A percentile compares a stretch with the other conserved stretches of the same genome.
phyloP scores from a whole-genome alignment of 92 coral and sea anemone species.

The Porites evermanni region DNA sequence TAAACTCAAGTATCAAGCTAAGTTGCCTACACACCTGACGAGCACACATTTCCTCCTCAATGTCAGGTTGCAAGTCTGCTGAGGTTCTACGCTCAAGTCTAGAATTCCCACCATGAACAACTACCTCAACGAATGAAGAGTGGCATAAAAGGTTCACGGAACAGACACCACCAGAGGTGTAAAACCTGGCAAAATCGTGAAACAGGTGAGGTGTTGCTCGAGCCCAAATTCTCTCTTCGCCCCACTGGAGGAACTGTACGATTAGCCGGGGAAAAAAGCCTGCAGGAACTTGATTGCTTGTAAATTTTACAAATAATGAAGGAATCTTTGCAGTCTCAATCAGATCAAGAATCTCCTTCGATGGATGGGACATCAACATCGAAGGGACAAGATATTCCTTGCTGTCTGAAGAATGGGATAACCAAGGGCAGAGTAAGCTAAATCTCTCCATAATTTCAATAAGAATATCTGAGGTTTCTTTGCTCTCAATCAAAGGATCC shows the following conservation, averaged over 20 bases:
- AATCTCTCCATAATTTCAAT: constrained; percentile 57
- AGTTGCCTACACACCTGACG: not conserved
- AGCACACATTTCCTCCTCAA: not conserved
- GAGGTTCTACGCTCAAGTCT: no score
- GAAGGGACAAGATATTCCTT: not conserved
- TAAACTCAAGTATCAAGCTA: not conserved
- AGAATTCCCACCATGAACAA: not conserved
- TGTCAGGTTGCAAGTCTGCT: no score
- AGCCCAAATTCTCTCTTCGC: not conserved
- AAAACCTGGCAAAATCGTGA: constrained; percentile 50
- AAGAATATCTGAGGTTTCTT: not conserved
- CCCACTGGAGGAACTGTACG: constrained; percentile 20
- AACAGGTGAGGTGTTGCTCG: not conserved
- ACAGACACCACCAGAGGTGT: not conserved
- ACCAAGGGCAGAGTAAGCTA: constrained; percentile 44
- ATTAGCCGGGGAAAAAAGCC: constrained; percentile 42
- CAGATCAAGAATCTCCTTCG: not conserved
- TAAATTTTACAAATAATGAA: constrained; percentile 23
- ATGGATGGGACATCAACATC: not conserved
- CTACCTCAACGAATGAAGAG: constrained; percentile 22
- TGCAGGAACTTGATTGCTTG: constrained; percentile 11
- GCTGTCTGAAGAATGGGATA: not conserved
- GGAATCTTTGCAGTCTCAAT: not conserved
- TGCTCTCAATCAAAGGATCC: constrained; percentile 24
- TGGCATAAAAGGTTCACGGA: constrained; percentile 27